Evolutionary conservation across 2,797 vertebrate species (phyloP).

Genomic region (Crocidura indochinensis): DNA sequence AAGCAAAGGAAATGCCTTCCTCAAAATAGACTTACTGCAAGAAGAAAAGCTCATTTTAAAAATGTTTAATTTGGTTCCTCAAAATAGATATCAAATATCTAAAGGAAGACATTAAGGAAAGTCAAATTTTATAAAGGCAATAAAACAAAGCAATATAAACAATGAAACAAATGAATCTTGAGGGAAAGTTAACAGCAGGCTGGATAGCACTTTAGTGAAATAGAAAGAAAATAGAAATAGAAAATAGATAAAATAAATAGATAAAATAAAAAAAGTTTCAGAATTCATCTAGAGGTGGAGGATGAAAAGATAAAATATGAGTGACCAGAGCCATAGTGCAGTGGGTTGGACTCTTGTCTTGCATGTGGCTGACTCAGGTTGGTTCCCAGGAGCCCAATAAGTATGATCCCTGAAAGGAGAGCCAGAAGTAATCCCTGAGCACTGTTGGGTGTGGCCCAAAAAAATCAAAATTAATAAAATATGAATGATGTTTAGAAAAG

Average conservation of each 20-base stretch:
- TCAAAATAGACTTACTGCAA: constrained; percentile 74
- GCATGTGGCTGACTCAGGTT: no score
- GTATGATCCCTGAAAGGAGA: no score
- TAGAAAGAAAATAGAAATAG: no score
- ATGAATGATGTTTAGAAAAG: constrained; percentile 54
- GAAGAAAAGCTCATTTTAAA: constrained; percentile 73
- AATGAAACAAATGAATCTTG: constrained; percentile 35
- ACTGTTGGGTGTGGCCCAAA: no score
- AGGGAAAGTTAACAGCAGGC: constrained; percentile 38
- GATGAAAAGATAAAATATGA: constrained; percentile 2
- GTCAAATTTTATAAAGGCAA: constrained; percentile 47
- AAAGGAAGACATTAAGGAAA: constrained; percentile 63
- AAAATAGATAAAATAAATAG: no score
- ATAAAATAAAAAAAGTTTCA: no score
- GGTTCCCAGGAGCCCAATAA: no score
- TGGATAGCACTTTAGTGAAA: constrained; percentile 2
- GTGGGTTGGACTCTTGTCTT: no score
- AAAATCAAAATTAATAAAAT: no score
- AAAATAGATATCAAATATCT: constrained; percentile 66
- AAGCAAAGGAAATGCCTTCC: constrained; percentile 76
- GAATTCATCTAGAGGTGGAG: constrained; percentile 26
- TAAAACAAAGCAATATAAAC: constrained; percentile 55
- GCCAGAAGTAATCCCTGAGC: no score
- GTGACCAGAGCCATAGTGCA: background rate
- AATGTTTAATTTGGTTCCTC: constrained; percentile 64